phyloP scores from a whole-genome alignment of 1,140 invertebrate species.

The Calephelis virginiensis region DNA sequence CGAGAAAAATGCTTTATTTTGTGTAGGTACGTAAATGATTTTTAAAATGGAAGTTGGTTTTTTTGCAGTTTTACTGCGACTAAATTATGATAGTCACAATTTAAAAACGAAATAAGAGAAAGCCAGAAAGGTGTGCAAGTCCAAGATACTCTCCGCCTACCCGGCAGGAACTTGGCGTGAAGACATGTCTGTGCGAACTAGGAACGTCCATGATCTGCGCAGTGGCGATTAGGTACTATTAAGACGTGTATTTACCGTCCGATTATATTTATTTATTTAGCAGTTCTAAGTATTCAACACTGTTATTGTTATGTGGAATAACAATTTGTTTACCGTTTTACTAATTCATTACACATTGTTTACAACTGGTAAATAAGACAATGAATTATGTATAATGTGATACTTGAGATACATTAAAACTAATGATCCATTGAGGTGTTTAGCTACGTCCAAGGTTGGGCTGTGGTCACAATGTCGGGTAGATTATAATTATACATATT shows the following conservation, averaged over 20 bases:
- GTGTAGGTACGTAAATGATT: too few relatives aligned
- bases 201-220: too few relatives aligned
- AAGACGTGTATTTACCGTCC: background rate
- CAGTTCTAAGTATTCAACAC: background rate
- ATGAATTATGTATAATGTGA: constrained; percentile 6
- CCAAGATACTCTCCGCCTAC: too few relatives aligned
- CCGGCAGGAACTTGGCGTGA: too few relatives aligned
- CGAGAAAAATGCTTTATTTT: too few relatives aligned
- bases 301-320: background rate
- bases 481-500: background rate
- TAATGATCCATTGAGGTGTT: constrained; percentile 10
- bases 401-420: background rate
- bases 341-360: background rate
- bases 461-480: background rate
- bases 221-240: background rate
- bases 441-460: background rate
- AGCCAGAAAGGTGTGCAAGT: too few relatives aligned
- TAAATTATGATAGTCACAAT: too few relatives aligned
- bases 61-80: too few relatives aligned
- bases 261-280: background rate
- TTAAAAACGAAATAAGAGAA: too few relatives aligned
- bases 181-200: too few relatives aligned
- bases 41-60: too few relatives aligned
- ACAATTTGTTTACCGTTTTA: constrained; percentile 1
- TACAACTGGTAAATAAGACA: background rate